Evolutionary conservation across 2,888 invertebrate genomes (phyloP).

Genomic region (Liodrosophila aerea): DNA sequence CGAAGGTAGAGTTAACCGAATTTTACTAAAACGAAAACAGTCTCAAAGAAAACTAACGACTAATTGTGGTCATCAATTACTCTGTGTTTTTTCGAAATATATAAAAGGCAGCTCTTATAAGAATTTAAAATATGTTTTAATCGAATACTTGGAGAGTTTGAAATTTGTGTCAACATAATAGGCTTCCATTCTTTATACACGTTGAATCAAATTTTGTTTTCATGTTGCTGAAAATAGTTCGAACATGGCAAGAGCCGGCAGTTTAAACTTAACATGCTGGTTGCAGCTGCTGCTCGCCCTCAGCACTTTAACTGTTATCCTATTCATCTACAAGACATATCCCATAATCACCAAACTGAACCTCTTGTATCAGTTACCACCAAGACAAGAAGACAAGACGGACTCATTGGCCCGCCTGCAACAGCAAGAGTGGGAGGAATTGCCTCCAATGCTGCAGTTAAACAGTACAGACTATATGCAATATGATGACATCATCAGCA

Average conservation of each 20-base stretch:
- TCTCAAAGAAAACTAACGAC: constrained; percentile 45
- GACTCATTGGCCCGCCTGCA: no score
- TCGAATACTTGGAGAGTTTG: no score
- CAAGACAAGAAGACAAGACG: no score
- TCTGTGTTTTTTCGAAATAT: constrained; percentile 45
- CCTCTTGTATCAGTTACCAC: constrained; percentile 54
- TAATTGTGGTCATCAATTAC: constrained; percentile 34
- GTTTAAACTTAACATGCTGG: constrained; percentile 81
- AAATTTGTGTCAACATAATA: no score
- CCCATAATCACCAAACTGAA: constrained; percentile 76
- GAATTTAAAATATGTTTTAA: constrained; percentile 81
- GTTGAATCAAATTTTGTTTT: no score
- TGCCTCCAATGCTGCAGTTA: no score
- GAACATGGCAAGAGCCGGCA: constrained; percentile 50
- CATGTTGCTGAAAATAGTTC: no score
- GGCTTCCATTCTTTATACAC: no score
- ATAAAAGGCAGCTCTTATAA: constrained; percentile 40
- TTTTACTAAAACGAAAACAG: constrained; percentile 38
- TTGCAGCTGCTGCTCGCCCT: constrained; percentile 82
- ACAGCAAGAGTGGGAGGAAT: no score
- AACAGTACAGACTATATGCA: no score
- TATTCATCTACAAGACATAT: constrained; percentile 83
- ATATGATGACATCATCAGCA: no score
- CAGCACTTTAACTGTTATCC: constrained; percentile 81
- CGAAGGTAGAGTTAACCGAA: constrained; percentile 16